Conservation (phyloP, 2,888 invertebrate species). For the Cetonia aurata region DNA sequence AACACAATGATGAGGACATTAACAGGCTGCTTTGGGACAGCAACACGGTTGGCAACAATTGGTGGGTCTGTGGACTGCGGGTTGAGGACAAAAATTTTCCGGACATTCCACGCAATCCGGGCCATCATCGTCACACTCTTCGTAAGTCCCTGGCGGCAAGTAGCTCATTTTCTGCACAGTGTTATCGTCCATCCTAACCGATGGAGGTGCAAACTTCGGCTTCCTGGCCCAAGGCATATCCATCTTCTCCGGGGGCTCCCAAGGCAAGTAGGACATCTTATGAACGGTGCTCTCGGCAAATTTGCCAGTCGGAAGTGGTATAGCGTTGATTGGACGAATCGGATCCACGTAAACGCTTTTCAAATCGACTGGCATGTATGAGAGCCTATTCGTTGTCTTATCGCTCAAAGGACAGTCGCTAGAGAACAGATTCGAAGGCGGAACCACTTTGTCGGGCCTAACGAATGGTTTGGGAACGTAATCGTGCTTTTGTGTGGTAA, state of each 20-base stretch:
- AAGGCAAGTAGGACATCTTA: conserved; percentile 68
- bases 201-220: conserved; percentile 64
- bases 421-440: conserved; percentile 60
- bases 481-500: conserved; percentile 81
- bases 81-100: conserved; percentile 55
- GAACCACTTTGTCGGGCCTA: conserved; percentile 65
- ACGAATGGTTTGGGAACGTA: conserved; percentile 75
- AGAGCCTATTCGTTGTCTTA: conserved; percentile 72
- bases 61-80: conserved; percentile 47
- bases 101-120: conserved; percentile 68
- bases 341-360: conserved; percentile 58
- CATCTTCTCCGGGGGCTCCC: conserved; percentile 62
- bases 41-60: conserved; percentile 61
- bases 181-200: conserved; percentile 68
- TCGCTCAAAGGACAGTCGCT: conserved; percentile 66
- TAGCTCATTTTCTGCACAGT: conserved; percentile 75
- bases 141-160: conserved; percentile 72
- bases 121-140: conserved; percentile 71
- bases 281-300: conserved; percentile 63
- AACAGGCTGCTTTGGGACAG: conserved; percentile 64
- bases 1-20: conserved; percentile 38
- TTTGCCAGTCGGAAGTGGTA: conserved; percentile 59
- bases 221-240: conserved; percentile 66
- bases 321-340: conserved; percentile 58
- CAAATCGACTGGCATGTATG: conserved; percentile 67